Evolutionary conservation across 2,797 vertebrate species (phyloP).

Genomic region (Synanceia verrucosa): DNA sequence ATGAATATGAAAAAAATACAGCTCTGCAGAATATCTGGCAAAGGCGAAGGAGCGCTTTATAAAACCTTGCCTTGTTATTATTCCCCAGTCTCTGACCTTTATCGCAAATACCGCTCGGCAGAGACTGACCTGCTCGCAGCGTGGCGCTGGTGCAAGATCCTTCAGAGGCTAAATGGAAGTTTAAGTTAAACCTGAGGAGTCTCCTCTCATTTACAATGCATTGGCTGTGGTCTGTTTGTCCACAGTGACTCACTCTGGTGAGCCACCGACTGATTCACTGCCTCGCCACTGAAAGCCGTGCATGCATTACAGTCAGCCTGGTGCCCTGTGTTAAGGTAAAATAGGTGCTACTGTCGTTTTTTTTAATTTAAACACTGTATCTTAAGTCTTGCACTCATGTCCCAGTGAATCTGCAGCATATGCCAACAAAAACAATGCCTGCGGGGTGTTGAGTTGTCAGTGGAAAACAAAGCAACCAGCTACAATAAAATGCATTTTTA

Average conservation of each 20-base stretch:
- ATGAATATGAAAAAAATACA: constrained; percentile 81
- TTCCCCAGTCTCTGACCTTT: constrained; percentile 75
- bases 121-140: constrained; percentile 48
- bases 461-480: constrained; percentile 56
- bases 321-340: constrained; percentile 43
- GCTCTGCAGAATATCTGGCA: constrained; percentile 62
- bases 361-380: constrained; percentile 48
- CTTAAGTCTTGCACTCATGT: constrained; percentile 34
- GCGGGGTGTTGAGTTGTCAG: constrained; percentile 35
- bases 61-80: constrained; percentile 62
- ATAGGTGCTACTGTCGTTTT: constrained; percentile 16
- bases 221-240: constrained; percentile 65
- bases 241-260: constrained; percentile 64
- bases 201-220: constrained; percentile 66
- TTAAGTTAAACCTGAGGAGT: constrained; percentile 62
- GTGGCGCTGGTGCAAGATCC: constrained; percentile 26
- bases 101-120: constrained; percentile 60
- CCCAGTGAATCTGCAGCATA: constrained; percentile 27
- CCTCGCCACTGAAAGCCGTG: constrained; percentile 46
- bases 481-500: constrained; percentile 54
- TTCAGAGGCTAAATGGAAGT: constrained; percentile 71
- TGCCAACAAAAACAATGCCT: constrained; percentile 44
- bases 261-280: constrained; percentile 45
- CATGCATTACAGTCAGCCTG: constrained; percentile 61
- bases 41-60: constrained; percentile 57